phyloP scores from a whole-genome alignment of 2,888 invertebrate genomes.

The Linyphia triangularis region DNA sequence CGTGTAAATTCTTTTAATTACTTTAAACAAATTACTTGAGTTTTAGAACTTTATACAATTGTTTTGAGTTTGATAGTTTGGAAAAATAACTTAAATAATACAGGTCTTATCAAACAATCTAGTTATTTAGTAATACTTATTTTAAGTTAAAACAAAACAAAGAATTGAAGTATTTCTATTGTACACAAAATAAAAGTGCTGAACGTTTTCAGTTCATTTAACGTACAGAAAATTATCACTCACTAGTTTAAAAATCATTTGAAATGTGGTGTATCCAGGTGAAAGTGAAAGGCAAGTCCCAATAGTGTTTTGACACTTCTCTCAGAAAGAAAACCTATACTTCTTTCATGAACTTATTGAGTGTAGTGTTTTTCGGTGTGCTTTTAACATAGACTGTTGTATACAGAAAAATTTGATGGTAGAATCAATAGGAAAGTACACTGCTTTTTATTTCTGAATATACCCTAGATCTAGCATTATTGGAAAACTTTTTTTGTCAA shows the following conservation, averaged over 20 bases:
- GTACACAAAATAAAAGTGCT: too few species aligned
- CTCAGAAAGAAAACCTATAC: slow-evolving; percentile 33
- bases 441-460: slow-evolving; percentile 24
- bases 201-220: too few species aligned
- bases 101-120: too few species aligned
- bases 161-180: too few species aligned
- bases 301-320: slow-evolving; percentile 39
- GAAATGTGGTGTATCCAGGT: neutral
- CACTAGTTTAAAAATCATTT: slow-evolving; percentile 11
- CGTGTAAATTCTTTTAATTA: too few species aligned
- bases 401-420: slow-evolving; percentile 36
- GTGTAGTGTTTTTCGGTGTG: neutral
- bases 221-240: neutral
- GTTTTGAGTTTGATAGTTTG: too few species aligned
- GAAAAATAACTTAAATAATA: too few species aligned
- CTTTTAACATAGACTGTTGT: neutral
- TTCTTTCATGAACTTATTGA: slow-evolving; percentile 11
- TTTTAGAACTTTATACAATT: too few species aligned
- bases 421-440: slow-evolving; percentile 45
- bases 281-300: neutral
- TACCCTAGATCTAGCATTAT: slow-evolving; percentile 33
- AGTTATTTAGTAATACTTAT: too few species aligned
- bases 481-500: slow-evolving; percentile 28
- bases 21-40: too few species aligned
- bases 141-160: too few species aligned